Evolutionary conservation across 2,113 vertebrate species (phyloP).

Genomic region (Sinocyclocheilus anshuiensis): DNA sequence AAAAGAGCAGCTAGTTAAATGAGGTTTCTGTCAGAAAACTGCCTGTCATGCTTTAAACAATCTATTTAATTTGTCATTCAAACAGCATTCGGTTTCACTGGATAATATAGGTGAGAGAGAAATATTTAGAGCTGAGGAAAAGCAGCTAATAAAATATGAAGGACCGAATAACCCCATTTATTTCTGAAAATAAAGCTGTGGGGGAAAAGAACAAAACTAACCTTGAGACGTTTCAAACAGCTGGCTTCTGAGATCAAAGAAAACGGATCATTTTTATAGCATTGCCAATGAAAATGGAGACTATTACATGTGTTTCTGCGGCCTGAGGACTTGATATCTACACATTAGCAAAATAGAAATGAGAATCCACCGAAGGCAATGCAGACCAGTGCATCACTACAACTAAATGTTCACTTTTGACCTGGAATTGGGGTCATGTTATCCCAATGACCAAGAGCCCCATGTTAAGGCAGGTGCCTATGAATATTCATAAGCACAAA

Average conservation of each 20-base stretch:
- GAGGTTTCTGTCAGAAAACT: slow-evolving; percentile 12
- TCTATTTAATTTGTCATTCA: slow-evolving; percentile 1
- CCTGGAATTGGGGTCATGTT: not conserved
- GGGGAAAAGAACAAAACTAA: slow-evolving; percentile 4
- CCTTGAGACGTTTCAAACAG: slow-evolving; percentile 10
- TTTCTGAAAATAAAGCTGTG: not conserved
- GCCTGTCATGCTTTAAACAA: slow-evolving; percentile 16
- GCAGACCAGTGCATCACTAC: not conserved
- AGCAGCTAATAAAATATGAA: slow-evolving; percentile 22
- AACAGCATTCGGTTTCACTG: not conserved
- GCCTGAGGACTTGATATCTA: not conserved
- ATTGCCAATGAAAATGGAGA: not conserved
- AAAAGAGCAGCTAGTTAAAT: slow-evolving; percentile 11
- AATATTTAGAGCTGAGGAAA: slow-evolving; percentile 14
- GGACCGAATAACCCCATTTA: slow-evolving; percentile 16
- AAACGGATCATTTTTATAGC: not conserved
- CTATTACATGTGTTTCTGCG: not conserved
- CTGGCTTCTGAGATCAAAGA: slow-evolving; percentile 29
- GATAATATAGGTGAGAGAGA: not conserved
- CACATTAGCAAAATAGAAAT: slow-evolving; percentile 7
- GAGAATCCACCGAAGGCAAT: not conserved
- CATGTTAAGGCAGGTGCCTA: slow-evolving; percentile 1
- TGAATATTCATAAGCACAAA: not conserved
- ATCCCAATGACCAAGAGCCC: not conserved
- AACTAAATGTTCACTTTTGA: slow-evolving; percentile 1